Percentiles rank a stretch among this genome's conserved stretches.
These are phyloP conservation scores for Macrostomum cliftonense DNA, from an alignment of 2,888 invertebrate genomes.

Conservation along the genomic window DNA sequence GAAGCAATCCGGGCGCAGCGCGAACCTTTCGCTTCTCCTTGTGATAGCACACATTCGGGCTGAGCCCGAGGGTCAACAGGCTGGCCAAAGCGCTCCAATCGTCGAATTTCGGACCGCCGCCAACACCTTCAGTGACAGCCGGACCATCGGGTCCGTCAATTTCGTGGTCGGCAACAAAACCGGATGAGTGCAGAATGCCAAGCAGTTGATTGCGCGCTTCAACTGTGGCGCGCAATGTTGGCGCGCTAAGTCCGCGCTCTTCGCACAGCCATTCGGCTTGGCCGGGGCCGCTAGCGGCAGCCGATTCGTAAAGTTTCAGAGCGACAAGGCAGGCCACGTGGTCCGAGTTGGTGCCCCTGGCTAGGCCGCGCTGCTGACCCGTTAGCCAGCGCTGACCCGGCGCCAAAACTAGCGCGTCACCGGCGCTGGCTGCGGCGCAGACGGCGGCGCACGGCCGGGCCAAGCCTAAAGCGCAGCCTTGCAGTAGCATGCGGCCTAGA, in stretches of 20 bases:
- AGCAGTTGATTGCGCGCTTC: constrained; percentile 46
- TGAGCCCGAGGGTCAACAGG: constrained; percentile 69
- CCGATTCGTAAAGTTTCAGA: too few species aligned
- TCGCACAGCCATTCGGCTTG: background rate
- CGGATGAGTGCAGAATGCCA: constrained; percentile 51
- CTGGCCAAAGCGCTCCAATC: constrained; percentile 45
- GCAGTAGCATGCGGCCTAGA: too few species aligned
- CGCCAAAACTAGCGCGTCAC: constrained; percentile 13
- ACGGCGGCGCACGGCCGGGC: constrained; percentile 51
- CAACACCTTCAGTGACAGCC: constrained; percentile 46
- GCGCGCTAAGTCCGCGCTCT: constrained; percentile 4
- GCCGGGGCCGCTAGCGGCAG: too few species aligned
- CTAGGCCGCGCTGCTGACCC: constrained; percentile 39
- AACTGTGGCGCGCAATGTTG: background rate
- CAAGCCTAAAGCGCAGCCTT: constrained; percentile 20
- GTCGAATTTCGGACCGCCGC: constrained; percentile 2
- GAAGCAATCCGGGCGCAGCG: too few species aligned
- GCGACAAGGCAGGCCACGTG: constrained; percentile 51
- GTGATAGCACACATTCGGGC: constrained; percentile 86
- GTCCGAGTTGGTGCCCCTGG: constrained; percentile 71
- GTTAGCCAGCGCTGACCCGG: too few species aligned
- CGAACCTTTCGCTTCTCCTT: constrained; percentile 77
- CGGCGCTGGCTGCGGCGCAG: constrained; percentile 46
- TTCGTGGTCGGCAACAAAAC: constrained; percentile 70
- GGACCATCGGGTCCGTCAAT: constrained; percentile 53